Conservation (phyloP, 2,797 vertebrate species). For the Carcharodon carcharias region DNA sequence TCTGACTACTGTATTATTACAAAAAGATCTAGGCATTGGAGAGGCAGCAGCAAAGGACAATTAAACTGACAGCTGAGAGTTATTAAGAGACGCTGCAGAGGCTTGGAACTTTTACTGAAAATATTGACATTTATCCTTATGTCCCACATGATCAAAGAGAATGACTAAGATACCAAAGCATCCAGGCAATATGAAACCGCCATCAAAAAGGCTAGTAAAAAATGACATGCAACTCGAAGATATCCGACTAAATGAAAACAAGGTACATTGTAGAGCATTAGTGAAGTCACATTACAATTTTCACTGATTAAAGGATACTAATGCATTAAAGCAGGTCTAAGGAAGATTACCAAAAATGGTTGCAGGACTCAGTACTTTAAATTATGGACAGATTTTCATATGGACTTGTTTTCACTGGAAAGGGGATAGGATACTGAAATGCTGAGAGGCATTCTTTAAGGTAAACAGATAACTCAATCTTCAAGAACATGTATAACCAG, state of each 20-base stretch:
- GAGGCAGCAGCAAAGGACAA: neutral
- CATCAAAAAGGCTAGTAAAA: too few species aligned
- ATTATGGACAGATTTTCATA: neutral
- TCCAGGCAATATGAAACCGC: too few species aligned
- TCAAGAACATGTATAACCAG: neutral
- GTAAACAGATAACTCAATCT: neutral
- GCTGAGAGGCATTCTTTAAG: neutral
- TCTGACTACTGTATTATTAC: neutral
- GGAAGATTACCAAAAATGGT: neutral
- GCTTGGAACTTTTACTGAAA: neutral
- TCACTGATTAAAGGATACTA: too few species aligned
- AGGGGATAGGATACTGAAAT: neutral
- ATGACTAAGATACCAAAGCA: too few species aligned
- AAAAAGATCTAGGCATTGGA: neutral
- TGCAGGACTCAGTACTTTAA: neutral
- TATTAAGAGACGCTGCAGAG: neutral
- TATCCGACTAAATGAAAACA: too few species aligned
- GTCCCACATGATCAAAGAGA: neutral
- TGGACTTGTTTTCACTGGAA: neutral
- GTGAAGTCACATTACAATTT: too few species aligned
- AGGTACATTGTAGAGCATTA: too few species aligned
- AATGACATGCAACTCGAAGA: too few species aligned
- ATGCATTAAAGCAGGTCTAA: neutral
- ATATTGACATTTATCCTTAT: neutral
- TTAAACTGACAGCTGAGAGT: neutral